Evolutionary conservation across 2,888 invertebrate genomes (phyloP).

Genomic region (Aspidiotus destructor): DNA sequence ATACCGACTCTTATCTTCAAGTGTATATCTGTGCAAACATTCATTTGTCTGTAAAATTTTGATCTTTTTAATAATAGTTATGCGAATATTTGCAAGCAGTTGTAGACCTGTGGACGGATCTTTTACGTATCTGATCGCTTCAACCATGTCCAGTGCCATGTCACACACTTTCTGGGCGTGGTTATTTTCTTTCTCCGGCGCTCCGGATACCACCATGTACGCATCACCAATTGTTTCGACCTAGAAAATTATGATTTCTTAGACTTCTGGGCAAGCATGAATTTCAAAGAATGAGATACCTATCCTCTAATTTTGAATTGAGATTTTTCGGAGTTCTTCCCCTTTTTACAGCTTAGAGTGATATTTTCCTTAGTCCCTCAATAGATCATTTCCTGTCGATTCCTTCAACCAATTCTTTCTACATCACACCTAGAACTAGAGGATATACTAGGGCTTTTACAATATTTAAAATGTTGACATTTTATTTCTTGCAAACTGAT

Average conservation of each 20-base stretch:
- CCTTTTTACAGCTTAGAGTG: no score
- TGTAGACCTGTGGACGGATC: slow-evolving; percentile 77
- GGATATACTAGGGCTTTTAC: no score
- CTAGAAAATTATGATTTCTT: slow-evolving; percentile 44
- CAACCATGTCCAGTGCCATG: slow-evolving; percentile 94
- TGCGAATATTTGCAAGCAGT: background rate
- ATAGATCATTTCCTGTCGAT: no score
- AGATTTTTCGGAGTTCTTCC: no score
- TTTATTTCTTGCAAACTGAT: no score
- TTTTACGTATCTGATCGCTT: slow-evolving; percentile 79
- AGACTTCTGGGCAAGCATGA: no score
- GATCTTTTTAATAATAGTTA: background rate
- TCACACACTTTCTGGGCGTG: slow-evolving; percentile 88
- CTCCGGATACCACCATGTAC: slow-evolving; percentile 95
- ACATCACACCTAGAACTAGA: no score
- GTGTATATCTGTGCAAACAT: slow-evolving; percentile 55
- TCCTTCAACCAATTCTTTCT: no score
- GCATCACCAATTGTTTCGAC: slow-evolving; percentile 97
- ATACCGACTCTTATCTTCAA: slow-evolving; percentile 75
- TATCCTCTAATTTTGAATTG: background rate
- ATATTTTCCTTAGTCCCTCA: no score
- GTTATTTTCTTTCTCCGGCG: slow-evolving; percentile 77
- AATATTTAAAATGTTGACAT: no score
- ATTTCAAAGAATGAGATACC: no score
- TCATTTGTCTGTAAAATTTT: background rate